Evolutionary conservation across 37 sponge, comb jelly and placozoan genomes (phyloP).

Genomic region (Dysidea cf. avara): DNA sequence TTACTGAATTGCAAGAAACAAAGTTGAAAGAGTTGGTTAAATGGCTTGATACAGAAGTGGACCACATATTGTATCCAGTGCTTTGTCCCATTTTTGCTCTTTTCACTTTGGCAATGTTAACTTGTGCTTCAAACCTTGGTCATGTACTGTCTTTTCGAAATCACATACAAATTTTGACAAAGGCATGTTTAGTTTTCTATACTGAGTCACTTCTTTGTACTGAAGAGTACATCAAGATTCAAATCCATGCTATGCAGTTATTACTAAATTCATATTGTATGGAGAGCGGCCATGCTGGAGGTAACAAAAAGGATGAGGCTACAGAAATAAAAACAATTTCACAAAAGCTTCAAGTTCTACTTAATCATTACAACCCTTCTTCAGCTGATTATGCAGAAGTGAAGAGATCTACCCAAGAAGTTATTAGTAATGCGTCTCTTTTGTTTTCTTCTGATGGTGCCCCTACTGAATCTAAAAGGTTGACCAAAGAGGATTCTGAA

Average conservation of each 20-base stretch:
- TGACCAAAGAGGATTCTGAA: conserved; percentile 9
- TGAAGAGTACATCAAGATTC: not conserved
- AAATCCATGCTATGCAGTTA: conserved; percentile 19
- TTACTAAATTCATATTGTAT: conserved; percentile 3
- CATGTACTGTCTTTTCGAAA: not conserved
- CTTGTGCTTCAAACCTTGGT: conserved; percentile 12
- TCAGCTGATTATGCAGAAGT: conserved; percentile 6
- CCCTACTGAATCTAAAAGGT: not conserved
- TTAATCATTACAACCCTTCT: conserved; percentile 2
- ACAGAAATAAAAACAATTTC: conserved; percentile 4
- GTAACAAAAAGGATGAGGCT: not conserved
- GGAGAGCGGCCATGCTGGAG: conserved; percentile 6
- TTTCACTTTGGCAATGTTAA: conserved; percentile 1
- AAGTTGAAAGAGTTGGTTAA: conserved; percentile 7
- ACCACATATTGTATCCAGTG: conserved; percentile 10
- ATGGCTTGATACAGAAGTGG: conserved; percentile 14
- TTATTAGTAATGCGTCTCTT: conserved; percentile 22
- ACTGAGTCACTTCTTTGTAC: conserved; percentile 5
- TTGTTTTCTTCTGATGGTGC: conserved; percentile 4
- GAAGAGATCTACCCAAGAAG: not conserved
- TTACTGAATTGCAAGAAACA: not conserved
- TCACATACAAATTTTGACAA: conserved; percentile 5
- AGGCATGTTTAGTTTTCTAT: conserved; percentile 6
- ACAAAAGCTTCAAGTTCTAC: conserved; percentile 3
- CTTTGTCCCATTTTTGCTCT: conserved; percentile 18